Evolutionary conservation across 1,140 invertebrate species (phyloP).

Genomic region (Trissolcus basalis): DNA sequence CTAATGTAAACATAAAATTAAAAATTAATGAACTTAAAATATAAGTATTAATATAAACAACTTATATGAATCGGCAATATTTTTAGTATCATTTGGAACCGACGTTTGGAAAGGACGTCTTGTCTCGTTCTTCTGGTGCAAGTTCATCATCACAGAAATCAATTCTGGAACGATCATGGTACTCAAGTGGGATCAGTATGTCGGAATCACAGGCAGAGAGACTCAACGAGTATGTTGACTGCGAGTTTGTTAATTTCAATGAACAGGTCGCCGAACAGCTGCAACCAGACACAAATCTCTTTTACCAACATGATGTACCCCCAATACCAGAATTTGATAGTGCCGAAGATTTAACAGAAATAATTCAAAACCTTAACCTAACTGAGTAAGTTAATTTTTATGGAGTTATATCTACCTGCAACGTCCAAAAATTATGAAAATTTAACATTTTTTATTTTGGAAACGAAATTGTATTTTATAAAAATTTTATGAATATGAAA

Average conservation of each 20-base stretch:
- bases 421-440: no score
- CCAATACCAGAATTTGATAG: constrained; percentile 11
- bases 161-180: neutral
- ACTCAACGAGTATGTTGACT: constrained; percentile 3
- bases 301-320: neutral
- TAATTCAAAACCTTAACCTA: neutral
- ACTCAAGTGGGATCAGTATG: constrained; percentile 14
- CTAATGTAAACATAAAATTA: no score
- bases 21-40: no score
- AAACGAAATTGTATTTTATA: no score
- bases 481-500: no score
- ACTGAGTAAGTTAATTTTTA: neutral
- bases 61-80: neutral
- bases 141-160: neutral
- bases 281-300: neutral
- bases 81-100: neutral
- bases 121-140: constrained; percentile 1
- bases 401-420: no score
- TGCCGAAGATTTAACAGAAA: neutral
- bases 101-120: neutral
- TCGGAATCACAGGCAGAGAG: constrained; percentile 1
- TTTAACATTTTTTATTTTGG: no score
- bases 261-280: neutral
- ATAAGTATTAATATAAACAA: neutral
- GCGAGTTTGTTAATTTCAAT: constrained; percentile 12